Evolutionary conservation across 2,797 vertebrate species (phyloP).

Genomic region (Fundulus diaphanus): DNA sequence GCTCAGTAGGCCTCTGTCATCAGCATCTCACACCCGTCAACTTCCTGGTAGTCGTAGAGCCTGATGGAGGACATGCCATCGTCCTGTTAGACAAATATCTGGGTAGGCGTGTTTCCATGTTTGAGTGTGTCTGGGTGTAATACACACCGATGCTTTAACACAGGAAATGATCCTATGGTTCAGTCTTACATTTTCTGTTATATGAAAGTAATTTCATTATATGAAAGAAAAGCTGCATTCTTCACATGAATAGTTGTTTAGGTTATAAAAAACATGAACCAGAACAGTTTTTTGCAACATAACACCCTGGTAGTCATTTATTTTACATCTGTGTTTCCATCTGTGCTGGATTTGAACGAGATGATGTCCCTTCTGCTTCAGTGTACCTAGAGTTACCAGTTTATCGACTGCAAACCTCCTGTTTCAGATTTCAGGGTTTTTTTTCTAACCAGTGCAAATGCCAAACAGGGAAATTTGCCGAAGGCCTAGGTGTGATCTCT

Average conservation of each 20-base stretch:
- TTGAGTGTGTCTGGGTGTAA: slow-evolving; percentile 25
- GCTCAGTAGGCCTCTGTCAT: background rate
- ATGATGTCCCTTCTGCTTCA: background rate
- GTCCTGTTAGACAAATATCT: slow-evolving; percentile 7
- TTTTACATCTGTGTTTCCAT: background rate
- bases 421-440: background rate
- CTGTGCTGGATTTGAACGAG: no score
- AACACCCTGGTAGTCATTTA: background rate
- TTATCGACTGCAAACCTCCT: background rate
- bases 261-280: background rate
- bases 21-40: background rate
- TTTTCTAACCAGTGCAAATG: background rate
- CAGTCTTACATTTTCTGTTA: background rate
- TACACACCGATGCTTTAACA: background rate
- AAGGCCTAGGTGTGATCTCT: slow-evolving; percentile 31
- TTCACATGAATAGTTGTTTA: background rate
- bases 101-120: background rate
- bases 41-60: slow-evolving; percentile 3
- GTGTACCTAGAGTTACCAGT: background rate
- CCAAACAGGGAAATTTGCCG: background rate
- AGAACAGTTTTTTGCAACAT: background rate
- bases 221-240: background rate
- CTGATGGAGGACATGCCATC: slow-evolving; percentile 33
- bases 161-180: background rate
- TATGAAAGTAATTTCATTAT: background rate